Percentiles rank a stretch among this genome's conserved stretches.
phyloP scores from a whole-genome alignment of 2,888 invertebrate genomes.

The Leuctra nigra region DNA sequence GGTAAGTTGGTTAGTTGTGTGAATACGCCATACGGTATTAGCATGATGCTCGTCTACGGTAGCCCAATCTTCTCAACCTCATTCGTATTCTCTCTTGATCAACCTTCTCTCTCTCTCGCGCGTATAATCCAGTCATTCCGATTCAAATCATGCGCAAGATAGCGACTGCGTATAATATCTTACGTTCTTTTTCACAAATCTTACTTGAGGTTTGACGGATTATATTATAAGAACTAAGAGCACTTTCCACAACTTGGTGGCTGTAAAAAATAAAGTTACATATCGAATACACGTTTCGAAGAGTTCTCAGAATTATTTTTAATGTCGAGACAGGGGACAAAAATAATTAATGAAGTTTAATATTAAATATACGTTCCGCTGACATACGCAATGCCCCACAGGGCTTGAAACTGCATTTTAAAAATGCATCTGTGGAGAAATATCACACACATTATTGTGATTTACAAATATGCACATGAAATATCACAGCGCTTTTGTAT shows the following conservation, averaged over 20 bases:
- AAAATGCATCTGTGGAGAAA: too few relatives aligned
- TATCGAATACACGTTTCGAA: too few relatives aligned
- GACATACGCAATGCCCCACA: too few relatives aligned
- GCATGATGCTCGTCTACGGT: neutral
- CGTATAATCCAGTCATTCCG: conserved; percentile 16
- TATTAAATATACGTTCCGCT: too few relatives aligned
- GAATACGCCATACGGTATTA: neutral
- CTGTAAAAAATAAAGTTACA: neutral
- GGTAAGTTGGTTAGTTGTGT: too few relatives aligned
- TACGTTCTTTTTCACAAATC: neutral
- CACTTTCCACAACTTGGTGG: neutral
- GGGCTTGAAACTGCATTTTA: too few relatives aligned
- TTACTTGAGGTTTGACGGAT: neutral
- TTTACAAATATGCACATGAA: too few relatives aligned
- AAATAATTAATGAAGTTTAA: too few relatives aligned
- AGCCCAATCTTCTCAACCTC: neutral
- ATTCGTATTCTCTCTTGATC: conserved; percentile 13
- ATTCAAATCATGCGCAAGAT: conserved; percentile 16
- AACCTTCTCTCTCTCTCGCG: conserved; percentile 1
- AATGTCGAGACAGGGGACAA: too few relatives aligned
- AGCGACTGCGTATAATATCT: neutral
- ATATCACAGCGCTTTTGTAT: too few relatives aligned
- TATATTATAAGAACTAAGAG: neutral
- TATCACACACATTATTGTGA: too few relatives aligned
- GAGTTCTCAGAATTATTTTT: too few relatives aligned